Conservation (phyloP, 2,797 vertebrate genomes). For the Botia kubotai region DNA sequence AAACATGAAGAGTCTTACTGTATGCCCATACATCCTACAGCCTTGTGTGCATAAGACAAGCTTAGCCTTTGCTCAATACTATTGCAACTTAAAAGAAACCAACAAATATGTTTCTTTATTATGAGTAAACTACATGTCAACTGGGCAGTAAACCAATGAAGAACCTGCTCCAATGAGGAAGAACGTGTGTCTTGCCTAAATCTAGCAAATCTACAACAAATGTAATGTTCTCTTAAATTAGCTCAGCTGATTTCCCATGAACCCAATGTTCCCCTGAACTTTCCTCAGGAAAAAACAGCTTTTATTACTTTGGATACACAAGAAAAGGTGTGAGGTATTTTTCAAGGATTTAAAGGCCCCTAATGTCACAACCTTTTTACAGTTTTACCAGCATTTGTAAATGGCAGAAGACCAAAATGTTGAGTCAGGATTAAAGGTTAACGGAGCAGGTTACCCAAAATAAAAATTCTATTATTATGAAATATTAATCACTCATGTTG, state of each 20-base stretch:
- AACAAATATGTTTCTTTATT: too few species aligned
- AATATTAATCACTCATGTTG: too few species aligned
- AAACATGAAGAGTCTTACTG: too few species aligned
- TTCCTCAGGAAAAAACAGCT: neutral
- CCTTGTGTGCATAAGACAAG: too few species aligned
- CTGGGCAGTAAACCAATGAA: neutral
- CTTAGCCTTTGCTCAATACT: too few species aligned
- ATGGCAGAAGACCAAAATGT: neutral
- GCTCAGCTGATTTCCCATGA: constrained; percentile 19
- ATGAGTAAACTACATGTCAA: neutral
- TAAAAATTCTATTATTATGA: neutral
- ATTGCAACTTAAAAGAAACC: too few species aligned
- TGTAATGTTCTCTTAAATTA: neutral
- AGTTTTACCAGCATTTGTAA: neutral
- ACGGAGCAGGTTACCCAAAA: neutral
- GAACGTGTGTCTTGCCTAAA: neutral
- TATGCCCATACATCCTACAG: too few species aligned
- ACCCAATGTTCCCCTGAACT: neutral
- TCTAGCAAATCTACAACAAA: constrained; percentile 3
- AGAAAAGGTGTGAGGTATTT: neutral
- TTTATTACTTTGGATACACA: neutral
- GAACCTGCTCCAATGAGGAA: too few species aligned
- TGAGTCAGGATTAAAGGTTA: neutral
- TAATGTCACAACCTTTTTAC: too few species aligned
- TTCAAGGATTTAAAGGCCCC: neutral